Evolutionary conservation across 1,140 invertebrate genomes (phyloP).

Genomic region (honey bee (Apis mellifera)): Amel_HAv3.1 CM009931.2:27285501-27286000

Average conservation of each 20-base stretch:
- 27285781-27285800: constrained; percentile 65
- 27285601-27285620: not conserved
- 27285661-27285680: constrained; percentile 48
- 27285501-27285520: not conserved
- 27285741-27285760: constrained; percentile 66
- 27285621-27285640: not conserved
- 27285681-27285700: constrained; percentile 6
- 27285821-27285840: constrained; percentile 77
- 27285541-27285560: no score
- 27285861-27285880: constrained; percentile 38
- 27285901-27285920: constrained; percentile 49
- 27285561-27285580: no score
- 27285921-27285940: constrained; percentile 49
- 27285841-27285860: constrained; percentile 71
- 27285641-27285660: not conserved
- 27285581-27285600: no score
- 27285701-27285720: constrained; percentile 54
- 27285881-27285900: constrained; percentile 43
- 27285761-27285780: constrained; percentile 73
- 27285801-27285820: constrained; percentile 77
- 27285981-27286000: constrained; percentile 74
- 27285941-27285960: constrained; percentile 61
- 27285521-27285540: not conserved
- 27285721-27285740: constrained; percentile 61
- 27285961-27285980: constrained; percentile 75